These are phyloP conservation scores for Xylota segnis DNA, from an alignment of 2,888 invertebrate genomes.

Conservation along the genomic window DNA sequence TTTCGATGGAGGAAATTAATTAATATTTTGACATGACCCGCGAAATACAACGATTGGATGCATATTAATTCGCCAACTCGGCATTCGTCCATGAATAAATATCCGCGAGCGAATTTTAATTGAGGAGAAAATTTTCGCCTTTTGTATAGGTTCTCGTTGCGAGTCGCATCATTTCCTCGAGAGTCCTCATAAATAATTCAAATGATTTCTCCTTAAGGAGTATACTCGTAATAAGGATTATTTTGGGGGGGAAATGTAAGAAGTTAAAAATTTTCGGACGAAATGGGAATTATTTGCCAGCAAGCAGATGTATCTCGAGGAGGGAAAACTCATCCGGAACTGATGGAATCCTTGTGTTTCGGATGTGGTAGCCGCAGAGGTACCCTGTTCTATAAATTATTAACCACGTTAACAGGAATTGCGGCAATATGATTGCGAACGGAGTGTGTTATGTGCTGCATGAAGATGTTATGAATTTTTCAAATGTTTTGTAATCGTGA, in stretches of 20 bases:
- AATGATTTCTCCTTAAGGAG: constrained; percentile 28
- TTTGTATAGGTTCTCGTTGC: constrained; percentile 1
- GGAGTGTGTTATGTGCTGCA: constrained; percentile 20
- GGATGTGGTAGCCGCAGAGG: constrained; percentile 47
- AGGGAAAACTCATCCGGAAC: constrained; percentile 41
- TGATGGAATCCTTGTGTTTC: constrained; percentile 42
- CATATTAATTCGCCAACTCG: constrained; percentile 68
- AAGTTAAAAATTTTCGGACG: constrained; percentile 30
- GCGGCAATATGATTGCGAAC: constrained; percentile 40
- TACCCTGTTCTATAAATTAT: constrained; percentile 41
- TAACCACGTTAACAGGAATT: constrained; percentile 51
- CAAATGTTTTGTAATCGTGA: constrained; percentile 52
- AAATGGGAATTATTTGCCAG: constrained; percentile 29
- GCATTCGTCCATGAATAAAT: constrained; percentile 39
- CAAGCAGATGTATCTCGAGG: constrained; percentile 10
- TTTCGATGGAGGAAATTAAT: constrained; percentile 59
- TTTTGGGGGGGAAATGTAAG: constrained; percentile 23
- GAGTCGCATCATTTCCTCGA: constrained; percentile 53
- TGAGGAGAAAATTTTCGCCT: constrained; percentile 35
- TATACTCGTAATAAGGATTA: constrained; percentile 54
- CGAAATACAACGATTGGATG: constrained; percentile 54
- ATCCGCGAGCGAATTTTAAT: constrained; percentile 57
- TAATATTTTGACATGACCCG: constrained; percentile 61
- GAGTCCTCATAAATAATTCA: constrained; percentile 65
- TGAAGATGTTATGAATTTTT: constrained; percentile 53